Evolutionary conservation across 2,888 invertebrate genomes (phyloP).

Genomic region (Tachina fera): DNA sequence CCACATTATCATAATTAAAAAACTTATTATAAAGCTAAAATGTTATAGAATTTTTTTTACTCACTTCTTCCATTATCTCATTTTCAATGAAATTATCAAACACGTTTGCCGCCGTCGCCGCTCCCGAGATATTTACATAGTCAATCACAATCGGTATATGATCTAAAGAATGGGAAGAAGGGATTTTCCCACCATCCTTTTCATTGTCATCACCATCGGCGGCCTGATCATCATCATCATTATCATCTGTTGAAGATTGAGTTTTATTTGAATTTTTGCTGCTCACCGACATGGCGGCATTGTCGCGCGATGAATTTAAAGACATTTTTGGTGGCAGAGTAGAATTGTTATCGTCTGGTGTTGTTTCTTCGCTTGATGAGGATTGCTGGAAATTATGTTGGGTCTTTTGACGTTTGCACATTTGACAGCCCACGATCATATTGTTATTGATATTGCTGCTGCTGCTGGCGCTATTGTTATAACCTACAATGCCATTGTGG

Average conservation of each 20-base stretch:
- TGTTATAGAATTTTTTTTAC: slow-evolving; percentile 16
- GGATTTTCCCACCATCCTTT: slow-evolving; percentile 61
- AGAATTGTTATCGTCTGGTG: slow-evolving; percentile 36
- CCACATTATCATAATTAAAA: background rate
- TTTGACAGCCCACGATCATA: slow-evolving; percentile 78
- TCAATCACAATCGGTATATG: slow-evolving; percentile 17
- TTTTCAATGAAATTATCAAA: slow-evolving; percentile 39
- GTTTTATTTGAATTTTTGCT: slow-evolving; percentile 22
- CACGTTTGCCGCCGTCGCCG: background rate
- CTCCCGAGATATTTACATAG: background rate
- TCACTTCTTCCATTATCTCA: slow-evolving; percentile 72
- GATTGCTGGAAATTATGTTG: slow-evolving; percentile 78
- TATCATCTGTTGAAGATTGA: slow-evolving; percentile 20
- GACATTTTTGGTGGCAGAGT: slow-evolving; percentile 1
- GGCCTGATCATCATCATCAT: slow-evolving; percentile 29
- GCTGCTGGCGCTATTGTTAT: background rate
- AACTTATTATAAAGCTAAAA: background rate
- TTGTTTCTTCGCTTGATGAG: slow-evolving; percentile 50
- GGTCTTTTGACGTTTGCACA: slow-evolving; percentile 83
- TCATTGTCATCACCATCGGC: slow-evolving; percentile 60
- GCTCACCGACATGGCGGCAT: background rate
- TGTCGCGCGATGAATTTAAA: slow-evolving; percentile 17
- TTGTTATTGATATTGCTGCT: slow-evolving; percentile 9
- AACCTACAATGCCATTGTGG: slow-evolving; percentile 20
- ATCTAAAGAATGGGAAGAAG: slow-evolving; percentile 40